Evolutionary conservation across 1,140 invertebrate genomes (phyloP).

Genomic region (Matsumurasca onukii): DNA sequence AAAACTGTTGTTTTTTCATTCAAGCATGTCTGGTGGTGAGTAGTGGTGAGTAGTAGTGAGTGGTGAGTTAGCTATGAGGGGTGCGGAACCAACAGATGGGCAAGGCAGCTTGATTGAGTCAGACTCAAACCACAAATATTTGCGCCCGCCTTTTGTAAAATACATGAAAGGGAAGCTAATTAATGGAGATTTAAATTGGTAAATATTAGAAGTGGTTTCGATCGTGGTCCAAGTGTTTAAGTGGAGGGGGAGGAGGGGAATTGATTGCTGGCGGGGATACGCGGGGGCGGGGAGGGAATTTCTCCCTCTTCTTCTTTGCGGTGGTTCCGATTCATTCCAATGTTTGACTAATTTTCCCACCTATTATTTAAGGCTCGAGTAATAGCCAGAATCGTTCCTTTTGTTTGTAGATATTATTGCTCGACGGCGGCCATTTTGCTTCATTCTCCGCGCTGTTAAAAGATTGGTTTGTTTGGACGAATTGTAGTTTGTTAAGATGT

Average conservation of each 20-base stretch:
- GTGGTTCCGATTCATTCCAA: constrained; percentile 34
- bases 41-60: not conserved
- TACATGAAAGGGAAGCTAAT: constrained; percentile 26
- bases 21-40: not conserved
- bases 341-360: constrained; percentile 34
- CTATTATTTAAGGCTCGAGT: constrained; percentile 28
- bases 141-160: constrained; percentile 20
- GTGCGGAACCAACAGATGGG: not conserved
- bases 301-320: constrained; percentile 16
- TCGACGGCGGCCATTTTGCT: too few species aligned
- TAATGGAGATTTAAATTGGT: constrained; percentile 27
- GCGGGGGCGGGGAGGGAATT: constrained; percentile 13
- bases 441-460: too few species aligned
- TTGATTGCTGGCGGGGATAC: not conserved
- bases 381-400: too few species aligned
- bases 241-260: not conserved
- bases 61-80: not conserved
- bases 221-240: constrained; percentile 12
- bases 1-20: too few species aligned
- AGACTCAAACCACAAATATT: constrained; percentile 19
- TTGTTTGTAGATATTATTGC: too few species aligned
- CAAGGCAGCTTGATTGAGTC: constrained; percentile 15
- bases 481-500: too few species aligned
- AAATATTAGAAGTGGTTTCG: constrained; percentile 26
- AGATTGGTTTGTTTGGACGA: too few species aligned